Evolutionary conservation across 2,888 invertebrate species (phyloP), one percentile per base, ranked within the genome.

Genomic region (Leucophora obtusa): DNA sequence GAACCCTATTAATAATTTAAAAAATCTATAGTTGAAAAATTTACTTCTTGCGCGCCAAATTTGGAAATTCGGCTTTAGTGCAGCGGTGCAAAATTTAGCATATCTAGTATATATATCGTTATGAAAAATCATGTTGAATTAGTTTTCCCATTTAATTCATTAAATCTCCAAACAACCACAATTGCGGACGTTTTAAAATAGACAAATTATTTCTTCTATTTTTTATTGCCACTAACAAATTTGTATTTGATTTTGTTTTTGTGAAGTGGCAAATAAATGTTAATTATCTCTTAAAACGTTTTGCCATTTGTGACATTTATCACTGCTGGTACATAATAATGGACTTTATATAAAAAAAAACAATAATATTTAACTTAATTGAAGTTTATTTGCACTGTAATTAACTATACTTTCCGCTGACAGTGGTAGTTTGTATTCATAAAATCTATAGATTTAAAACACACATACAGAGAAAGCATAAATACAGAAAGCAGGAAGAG

Each of bases 281-380:
- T 75, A 62, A 71, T 79, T 80, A 58, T 75, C 71, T 56, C 38
- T 68, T 62, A 72, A 75, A 80, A 68, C 63, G 68, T 75, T 80
- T 80, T 68, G 43, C 62, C 71, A 68, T 63, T 80, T 68, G 35
- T 71, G 68, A 79, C 79, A 75, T 75, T 75, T 75, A 79, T 71
- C 58, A 71, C 54, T 51, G 79, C 60, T 50, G 50, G 38, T 38
- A 38, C 11, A 38, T 38, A 38, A 38, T 38, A 38, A 38, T 38
- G 38, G 38, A 9, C 38, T 38, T 11, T 11, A 38, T 38, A 11
- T 38, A 28, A 15, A 63, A 51, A 74, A 74, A 75, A 60, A 53
- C 50, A 79, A 79, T 68, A 71, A 66, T 58, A 56, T 69, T 70
- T 60, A 73, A 66, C 56, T 66, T 75, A 79, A 80, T 80, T 72